phyloP scores from a whole-genome alignment of 2,113 vertebrate species.

The Neodontobutis hainanensis region DNA sequence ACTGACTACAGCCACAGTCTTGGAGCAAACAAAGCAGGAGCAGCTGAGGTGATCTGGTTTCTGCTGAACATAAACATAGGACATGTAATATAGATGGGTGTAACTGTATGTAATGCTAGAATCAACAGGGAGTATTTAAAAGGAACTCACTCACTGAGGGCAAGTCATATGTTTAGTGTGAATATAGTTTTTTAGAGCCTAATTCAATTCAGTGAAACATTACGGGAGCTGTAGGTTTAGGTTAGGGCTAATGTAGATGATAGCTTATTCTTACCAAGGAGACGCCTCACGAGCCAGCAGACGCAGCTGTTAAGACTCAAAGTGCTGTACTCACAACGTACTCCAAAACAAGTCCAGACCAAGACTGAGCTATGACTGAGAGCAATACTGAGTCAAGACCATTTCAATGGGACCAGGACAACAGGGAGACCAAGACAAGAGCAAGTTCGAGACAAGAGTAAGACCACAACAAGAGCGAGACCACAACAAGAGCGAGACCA shows the following conservation, averaged over 20 bases:
- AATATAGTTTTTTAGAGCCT: background rate
- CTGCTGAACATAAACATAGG: constrained; percentile 18
- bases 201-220: background rate
- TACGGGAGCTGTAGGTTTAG: too few species aligned
- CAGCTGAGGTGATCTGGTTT: constrained; percentile 13
- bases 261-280: background rate
- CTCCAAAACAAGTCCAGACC: too few species aligned
- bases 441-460: too few species aligned
- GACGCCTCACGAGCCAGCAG: background rate
- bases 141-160: background rate
- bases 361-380: too few species aligned
- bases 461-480: too few species aligned
- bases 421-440: background rate
- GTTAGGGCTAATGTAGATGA: too few species aligned
- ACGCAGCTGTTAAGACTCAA: background rate
- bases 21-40: constrained; percentile 1
- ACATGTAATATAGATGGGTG: background rate
- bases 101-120: constrained; percentile 1
- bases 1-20: constrained; percentile 12
- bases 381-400: too few species aligned
- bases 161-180: background rate
- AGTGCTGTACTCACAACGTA: background rate
- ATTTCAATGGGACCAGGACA: too few species aligned
- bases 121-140: background rate
- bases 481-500: too few species aligned